A percentile compares a stretch with the other conserved stretches of the same genome.
phyloP scores from a whole-genome alignment of 2,888 invertebrate species.

The Physocephala rufipes region DNA sequence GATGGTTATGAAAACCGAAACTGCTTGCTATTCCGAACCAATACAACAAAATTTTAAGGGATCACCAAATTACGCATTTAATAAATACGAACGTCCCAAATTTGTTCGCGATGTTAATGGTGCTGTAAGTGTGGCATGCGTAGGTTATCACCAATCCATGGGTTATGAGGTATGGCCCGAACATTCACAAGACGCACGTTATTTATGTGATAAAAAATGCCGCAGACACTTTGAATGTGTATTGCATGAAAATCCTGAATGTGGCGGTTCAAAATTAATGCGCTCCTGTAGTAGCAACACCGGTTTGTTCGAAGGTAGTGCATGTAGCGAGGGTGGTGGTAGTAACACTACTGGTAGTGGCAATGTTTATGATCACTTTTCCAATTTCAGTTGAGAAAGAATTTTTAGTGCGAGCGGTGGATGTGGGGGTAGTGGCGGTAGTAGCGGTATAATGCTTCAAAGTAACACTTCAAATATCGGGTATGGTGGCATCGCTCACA shows the following conservation, averaged over 20 bases:
- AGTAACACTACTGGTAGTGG: no score
- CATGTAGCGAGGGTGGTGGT: no score
- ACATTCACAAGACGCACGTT: slow-evolving; percentile 35
- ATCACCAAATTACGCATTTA: slow-evolving; percentile 65
- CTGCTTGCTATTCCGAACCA: slow-evolving; percentile 65
- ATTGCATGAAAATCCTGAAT: slow-evolving; percentile 58
- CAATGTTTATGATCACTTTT: slow-evolving; percentile 47
- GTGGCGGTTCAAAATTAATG: slow-evolving; percentile 62
- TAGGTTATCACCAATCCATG: slow-evolving; percentile 12
- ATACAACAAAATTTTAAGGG: slow-evolving; percentile 50
- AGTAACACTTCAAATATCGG: slow-evolving; percentile 63
- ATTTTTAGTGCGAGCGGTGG: no score
- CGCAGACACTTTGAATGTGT: slow-evolving; percentile 52
- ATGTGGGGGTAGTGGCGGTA: no score
- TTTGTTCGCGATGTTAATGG: slow-evolving; percentile 56
- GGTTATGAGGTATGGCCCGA: slow-evolving; percentile 49
- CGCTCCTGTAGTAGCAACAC: slow-evolving; percentile 60
- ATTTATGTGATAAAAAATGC: slow-evolving; percentile 47
- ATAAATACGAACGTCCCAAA: slow-evolving; percentile 72
- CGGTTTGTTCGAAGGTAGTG: no score
- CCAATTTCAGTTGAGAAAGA: slow-evolving; percentile 57
- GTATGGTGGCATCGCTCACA: slow-evolving; percentile 34
- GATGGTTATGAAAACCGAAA: slow-evolving; percentile 56
- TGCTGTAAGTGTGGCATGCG: slow-evolving; percentile 37
- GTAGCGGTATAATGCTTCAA: slow-evolving; percentile 59